Evolutionary conservation across 1,140 invertebrate genomes (phyloP).

Genomic region (Orchestia grillus): DNA sequence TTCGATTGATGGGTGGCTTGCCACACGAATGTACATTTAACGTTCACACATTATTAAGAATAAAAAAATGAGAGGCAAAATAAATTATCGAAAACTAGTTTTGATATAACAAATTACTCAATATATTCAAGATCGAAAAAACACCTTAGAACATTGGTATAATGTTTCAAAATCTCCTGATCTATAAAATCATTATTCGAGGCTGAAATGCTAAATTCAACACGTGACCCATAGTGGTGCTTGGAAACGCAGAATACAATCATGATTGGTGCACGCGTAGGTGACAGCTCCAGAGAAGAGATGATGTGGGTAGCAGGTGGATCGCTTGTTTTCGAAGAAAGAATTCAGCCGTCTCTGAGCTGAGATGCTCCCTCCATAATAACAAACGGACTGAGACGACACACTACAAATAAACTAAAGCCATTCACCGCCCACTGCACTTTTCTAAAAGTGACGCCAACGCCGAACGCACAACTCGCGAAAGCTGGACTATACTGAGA

Average conservation of each 20-base stretch:
- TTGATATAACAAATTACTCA: not conserved
- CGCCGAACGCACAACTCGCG: not conserved
- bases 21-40: not conserved
- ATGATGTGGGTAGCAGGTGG: not conserved
- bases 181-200: not conserved
- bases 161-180: not conserved
- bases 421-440: slow-evolving; percentile 19
- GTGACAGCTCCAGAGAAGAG: not conserved
- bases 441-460: slow-evolving; percentile 33
- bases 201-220: not conserved
- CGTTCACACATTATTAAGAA: not conserved
- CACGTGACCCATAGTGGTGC: too few relatives aligned
- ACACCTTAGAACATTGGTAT: not conserved
- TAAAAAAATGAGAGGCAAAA: not conserved
- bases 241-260: not conserved
- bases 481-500: not conserved
- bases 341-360: not conserved
- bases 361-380: not conserved
- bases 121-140: not conserved
- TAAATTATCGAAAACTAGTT: not conserved
- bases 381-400: not conserved
- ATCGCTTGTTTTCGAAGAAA: slow-evolving; percentile 1
- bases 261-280: not conserved
- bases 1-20: not conserved
- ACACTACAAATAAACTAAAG: not conserved